Evolutionary conservation across 2,113 vertebrate genomes (phyloP).

Genomic region (Lonchura striata): DNA sequence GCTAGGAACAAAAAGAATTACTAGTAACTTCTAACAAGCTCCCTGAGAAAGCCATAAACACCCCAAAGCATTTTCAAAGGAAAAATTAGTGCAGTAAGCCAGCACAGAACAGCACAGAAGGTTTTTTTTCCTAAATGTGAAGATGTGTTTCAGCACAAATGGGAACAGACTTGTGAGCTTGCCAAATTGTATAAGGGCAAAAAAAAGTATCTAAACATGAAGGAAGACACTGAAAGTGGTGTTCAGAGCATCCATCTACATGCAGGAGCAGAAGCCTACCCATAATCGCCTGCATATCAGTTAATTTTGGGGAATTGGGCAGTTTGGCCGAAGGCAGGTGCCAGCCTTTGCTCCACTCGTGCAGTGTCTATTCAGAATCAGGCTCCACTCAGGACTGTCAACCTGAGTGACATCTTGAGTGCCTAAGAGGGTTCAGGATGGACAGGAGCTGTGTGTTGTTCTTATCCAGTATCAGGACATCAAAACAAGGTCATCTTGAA

Average conservation of each 20-base stretch:
- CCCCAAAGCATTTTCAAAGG: not conserved
- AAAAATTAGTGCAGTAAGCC: not conserved
- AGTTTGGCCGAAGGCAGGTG: not conserved
- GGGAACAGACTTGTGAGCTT: not conserved
- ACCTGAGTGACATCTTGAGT: not conserved
- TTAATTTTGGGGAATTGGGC: not conserved
- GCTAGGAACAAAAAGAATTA: not conserved
- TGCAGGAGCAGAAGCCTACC: not conserved
- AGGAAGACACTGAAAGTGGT: not conserved
- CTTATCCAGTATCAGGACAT: not conserved
- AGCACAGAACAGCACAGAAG: not conserved
- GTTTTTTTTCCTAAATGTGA: not conserved
- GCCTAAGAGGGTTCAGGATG: not conserved
- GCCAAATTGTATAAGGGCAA: not conserved
- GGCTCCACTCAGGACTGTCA: not conserved
- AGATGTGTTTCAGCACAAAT: not conserved
- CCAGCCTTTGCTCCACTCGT: rapidly evolving
- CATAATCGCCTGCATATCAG: not conserved
- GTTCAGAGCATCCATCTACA: not conserved
- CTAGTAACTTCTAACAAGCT: not conserved
- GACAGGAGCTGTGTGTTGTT: not conserved
- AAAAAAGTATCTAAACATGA: not conserved
- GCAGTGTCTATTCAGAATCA: too few species aligned
- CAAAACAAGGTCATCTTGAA: not conserved
- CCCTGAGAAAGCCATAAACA: not conserved